A percentile compares a stretch with the other conserved stretches of the same genome.
phyloP scores from a whole-genome alignment of 1,140 invertebrate genomes.

The Drosophila ananassae region DNA sequence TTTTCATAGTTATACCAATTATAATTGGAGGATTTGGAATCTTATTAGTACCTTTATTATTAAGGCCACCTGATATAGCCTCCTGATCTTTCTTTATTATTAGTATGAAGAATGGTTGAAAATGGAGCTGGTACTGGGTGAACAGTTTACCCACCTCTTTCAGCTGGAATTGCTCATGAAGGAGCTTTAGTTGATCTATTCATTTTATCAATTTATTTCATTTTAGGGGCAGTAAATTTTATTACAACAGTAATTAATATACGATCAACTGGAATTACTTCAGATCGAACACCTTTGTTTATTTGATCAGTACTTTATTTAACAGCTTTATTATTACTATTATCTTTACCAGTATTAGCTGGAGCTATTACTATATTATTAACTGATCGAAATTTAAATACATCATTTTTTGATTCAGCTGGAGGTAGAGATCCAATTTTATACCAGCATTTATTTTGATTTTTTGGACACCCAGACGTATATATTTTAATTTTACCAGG shows the following conservation, averaged over 20 bases:
- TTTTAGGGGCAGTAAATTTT: conserved; percentile 86
- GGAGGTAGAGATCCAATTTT: conserved; percentile 86
- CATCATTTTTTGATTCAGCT: too few relatives aligned
- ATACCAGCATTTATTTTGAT: conserved; percentile 92
- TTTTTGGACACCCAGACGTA: conserved; percentile 91
- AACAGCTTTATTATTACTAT: conserved; percentile 88
- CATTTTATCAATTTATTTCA: conserved; percentile 86
- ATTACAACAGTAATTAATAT: conserved; percentile 87
- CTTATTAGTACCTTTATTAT: conserved; percentile 90
- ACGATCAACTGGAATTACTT: conserved; percentile 84
- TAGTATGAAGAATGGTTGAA: conserved; percentile 86
- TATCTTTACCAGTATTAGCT: conserved; percentile 89
- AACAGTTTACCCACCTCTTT: conserved; percentile 89
- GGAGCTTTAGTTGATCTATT: conserved; percentile 87
- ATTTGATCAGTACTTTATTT: conserved; percentile 88
- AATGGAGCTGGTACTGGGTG: conserved; percentile 88
- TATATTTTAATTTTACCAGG: conserved; percentile 89
- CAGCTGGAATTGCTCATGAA: conserved; percentile 85
- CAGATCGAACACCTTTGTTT: conserved; percentile 87
- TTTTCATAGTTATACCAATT: conserved; percentile 91
- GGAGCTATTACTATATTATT: conserved; percentile 90
- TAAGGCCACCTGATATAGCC: too few relatives aligned
- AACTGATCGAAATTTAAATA: conserved; percentile 39
- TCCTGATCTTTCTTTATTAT: conserved; percentile 86
- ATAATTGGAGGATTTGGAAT: conserved; percentile 92